Evolutionary conservation across 1,140 invertebrate genomes (phyloP).

Genomic region (Oedothorax gibbosus): DNA sequence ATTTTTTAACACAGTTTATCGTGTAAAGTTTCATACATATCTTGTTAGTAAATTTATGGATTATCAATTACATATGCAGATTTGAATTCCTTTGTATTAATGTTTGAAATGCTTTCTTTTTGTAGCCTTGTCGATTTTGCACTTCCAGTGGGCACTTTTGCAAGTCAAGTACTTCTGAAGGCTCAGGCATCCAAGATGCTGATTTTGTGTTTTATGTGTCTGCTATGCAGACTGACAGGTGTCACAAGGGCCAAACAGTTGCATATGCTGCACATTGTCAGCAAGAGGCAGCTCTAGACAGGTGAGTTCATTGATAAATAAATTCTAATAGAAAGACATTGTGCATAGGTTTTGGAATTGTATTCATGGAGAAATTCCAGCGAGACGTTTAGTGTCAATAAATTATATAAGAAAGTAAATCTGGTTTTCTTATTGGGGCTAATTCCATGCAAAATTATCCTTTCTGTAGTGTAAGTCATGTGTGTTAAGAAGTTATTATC

Average conservation of each 20-base stretch:
- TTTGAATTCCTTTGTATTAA: not conserved
- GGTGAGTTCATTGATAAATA: constrained; percentile 71
- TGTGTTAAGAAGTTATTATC: no score
- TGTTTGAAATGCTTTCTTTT: constrained; percentile 20
- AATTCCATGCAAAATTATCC: no score
- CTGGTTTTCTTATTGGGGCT: no score
- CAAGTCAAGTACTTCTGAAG: constrained; percentile 70
- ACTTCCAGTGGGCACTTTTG: constrained; percentile 87
- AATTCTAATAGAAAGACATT: no score
- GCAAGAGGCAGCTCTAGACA: constrained; percentile 90
- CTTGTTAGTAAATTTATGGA: no score
- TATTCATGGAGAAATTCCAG: no score
- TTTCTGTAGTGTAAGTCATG: no score
- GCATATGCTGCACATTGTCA: constrained; percentile 99
- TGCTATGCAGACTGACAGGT: constrained; percentile 90
- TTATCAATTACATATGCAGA: not conserved
- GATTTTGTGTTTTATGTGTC: constrained; percentile 99
- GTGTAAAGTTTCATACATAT: no score
- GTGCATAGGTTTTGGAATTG: no score
- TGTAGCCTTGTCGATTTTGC: constrained; percentile 85
- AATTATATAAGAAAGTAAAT: no score
- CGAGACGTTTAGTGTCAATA: no score
- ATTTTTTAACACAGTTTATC: no score
- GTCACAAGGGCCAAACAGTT: constrained; percentile 86
- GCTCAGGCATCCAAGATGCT: constrained; percentile 82